Percentiles rank a stretch among this genome's conserved stretches.
Conservation (phyloP, 2,113 vertebrate genomes). For the Illadopsis cleaveri region DNA sequence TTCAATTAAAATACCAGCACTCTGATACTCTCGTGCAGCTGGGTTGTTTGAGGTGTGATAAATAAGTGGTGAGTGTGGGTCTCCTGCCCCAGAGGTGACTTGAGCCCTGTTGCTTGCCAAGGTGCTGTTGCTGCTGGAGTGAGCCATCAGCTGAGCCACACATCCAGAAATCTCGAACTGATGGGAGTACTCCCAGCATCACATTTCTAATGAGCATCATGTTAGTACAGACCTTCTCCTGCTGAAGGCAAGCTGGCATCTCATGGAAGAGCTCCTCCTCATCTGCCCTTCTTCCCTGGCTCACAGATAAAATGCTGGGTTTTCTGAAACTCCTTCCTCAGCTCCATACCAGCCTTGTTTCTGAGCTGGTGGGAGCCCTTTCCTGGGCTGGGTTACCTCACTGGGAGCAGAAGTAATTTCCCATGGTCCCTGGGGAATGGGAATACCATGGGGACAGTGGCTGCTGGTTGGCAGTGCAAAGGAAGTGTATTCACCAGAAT, state of each 20-base stretch:
- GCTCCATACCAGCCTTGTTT: not conserved
- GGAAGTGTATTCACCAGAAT: not conserved
- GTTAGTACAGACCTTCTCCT: not conserved
- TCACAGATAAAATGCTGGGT: not conserved
- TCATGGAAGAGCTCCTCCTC: not conserved
- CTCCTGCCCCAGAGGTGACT: not conserved
- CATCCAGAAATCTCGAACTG: not conserved
- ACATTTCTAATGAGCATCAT: not conserved
- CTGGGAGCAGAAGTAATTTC: not conserved
- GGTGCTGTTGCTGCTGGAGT: not conserved
- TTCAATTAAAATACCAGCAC: not conserved
- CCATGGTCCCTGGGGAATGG: not conserved
- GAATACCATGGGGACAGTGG: too few species aligned
- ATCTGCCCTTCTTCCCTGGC: not conserved
- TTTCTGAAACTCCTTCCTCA: not conserved
- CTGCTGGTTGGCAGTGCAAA: not conserved
- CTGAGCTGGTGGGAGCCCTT: not conserved
- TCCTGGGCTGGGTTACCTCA: not conserved
- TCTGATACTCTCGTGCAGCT: not conserved
- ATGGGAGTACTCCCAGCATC: not conserved
- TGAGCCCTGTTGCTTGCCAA: not conserved
- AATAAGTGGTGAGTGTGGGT: not conserved
- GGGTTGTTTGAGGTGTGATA: not conserved
- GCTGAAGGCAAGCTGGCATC: not conserved
- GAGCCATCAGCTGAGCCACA: not conserved